Base-by-base conservation (phyloP, 1,140 invertebrate genomes). In the Drosophila erecta region DNA sequence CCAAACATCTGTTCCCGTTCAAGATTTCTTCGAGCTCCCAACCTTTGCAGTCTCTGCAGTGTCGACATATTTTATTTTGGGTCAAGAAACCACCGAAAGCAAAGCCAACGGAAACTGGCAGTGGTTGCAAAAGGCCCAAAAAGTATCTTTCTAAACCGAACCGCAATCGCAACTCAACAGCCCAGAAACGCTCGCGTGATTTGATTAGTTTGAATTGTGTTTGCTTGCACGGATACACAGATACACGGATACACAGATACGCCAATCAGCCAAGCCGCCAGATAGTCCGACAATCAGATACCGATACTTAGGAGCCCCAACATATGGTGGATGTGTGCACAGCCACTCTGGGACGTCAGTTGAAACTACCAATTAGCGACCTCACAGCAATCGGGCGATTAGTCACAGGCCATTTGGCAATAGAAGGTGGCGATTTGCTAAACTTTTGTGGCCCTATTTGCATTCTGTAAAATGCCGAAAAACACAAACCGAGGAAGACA, bases 351-450 rank as follows among this genome's bases (percentile, higher is more conserved):
- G 3, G 33, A 44, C 22, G 15, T 20, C 47, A 35, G 72, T 87
- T 81, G 83, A 65, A 60, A 65, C 38, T 66, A 79, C 27, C 83
- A 86, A 86, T 86, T 86, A 86, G 72, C 83, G 51, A 22, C n/a
- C 66, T 67, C 72, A 72, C 78, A 81, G 35, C 67, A 54, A 49
- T 53, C 35, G 54, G 49, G 41, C 58, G 65, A 86, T 86, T 87
- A 86, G 83, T 86, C 83, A 86, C 79, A 73, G 75, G 30, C 62
- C 61, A 79, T 79, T 81, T 74, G 70, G 50, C 70, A 74, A 74
- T 61, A 35, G 44, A 55, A 74, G 71, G 71, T 75, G 78, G 35
- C 75, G 77, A 86, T 81, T 77, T 76, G 70, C 61, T 53, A 33
- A 58, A 72, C 47, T 61, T 80, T 77, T 65, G 35, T 49, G 14